These are phyloP conservation scores for Halcyon malimbica DNA, from an alignment of 2,113 vertebrate genomes.

Conservation along the genomic window DNA sequence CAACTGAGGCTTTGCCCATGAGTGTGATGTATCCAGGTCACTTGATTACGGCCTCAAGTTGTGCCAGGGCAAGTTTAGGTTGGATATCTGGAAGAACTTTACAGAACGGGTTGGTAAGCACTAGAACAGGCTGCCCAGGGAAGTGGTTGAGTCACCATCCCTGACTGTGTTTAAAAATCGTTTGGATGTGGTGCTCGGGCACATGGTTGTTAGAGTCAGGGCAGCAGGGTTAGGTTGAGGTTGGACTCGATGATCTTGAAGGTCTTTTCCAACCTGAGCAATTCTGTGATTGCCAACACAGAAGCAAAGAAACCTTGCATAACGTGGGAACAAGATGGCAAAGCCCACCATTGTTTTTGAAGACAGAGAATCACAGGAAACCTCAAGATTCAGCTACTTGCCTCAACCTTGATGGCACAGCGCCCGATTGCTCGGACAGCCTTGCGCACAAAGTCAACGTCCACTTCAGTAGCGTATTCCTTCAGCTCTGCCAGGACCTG, in stretches of 20 bases:
- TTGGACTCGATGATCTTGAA: no score
- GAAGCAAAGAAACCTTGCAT: background rate
- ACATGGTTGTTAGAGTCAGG: no score
- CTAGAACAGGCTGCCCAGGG: no score
- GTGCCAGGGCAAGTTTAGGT: no score
- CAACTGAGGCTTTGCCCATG: background rate
- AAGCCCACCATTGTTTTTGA: background rate
- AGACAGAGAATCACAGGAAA: background rate
- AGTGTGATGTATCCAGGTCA: background rate
- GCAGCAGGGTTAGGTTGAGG: no score
- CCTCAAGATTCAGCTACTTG: constrained; percentile 28
- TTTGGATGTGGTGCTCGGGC: no score
- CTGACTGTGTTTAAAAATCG: no score
- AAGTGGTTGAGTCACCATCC: no score
- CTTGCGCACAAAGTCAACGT: constrained; percentile 98
- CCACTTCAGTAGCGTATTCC: constrained; percentile 97
- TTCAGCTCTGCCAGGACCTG: constrained; percentile 98
- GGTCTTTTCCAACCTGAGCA: no score
- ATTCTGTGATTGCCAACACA: background rate
- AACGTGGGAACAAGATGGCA: accelerated
- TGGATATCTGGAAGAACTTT: no score
- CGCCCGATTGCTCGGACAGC: constrained; percentile 96
- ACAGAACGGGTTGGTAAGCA: no score
- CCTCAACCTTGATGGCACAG: constrained; percentile 98
- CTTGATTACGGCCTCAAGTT: no score